phyloP scores from a whole-genome alignment of 1,140 invertebrate genomes.

The Berghia stephanieae region DNA sequence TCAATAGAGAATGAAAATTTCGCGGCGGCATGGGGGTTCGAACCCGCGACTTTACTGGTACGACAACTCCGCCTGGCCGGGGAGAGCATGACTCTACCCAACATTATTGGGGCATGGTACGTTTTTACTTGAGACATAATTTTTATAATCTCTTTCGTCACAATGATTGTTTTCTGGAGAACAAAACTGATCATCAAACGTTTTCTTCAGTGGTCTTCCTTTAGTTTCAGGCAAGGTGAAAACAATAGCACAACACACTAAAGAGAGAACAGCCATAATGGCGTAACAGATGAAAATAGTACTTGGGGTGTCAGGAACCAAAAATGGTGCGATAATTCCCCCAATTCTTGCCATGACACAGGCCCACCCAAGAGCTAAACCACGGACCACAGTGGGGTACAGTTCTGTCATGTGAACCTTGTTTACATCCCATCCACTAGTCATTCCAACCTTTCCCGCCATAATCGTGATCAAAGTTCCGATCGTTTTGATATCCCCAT shows the following conservation, averaged over 20 bases:
- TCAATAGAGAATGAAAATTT: no score
- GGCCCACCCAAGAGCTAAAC: not conserved
- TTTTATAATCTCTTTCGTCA: no score
- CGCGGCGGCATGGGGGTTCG: no score
- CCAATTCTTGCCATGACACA: conserved; percentile 11
- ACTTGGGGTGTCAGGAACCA: not conserved
- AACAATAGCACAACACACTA: not conserved
- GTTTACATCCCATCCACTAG: not conserved
- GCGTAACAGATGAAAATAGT: not conserved
- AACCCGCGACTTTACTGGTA: no score
- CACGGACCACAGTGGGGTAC: conserved; percentile 7
- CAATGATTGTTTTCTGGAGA: no score
- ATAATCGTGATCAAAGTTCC: not conserved
- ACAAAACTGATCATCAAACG: no score
- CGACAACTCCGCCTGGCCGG: no score
- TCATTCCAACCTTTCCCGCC: not conserved
- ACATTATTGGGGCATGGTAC: no score
- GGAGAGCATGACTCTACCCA: no score
- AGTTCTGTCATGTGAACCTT: not conserved
- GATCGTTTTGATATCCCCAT: not conserved
- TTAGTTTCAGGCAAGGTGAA: not conserved
- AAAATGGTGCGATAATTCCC: conserved; percentile 8
- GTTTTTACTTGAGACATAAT: no score
- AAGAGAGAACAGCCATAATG: not conserved
- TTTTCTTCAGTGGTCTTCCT: not conserved